Evolutionary conservation across 2,113 vertebrate genomes (phyloP).

Genomic region (Rhinoderma darwinii): DNA sequence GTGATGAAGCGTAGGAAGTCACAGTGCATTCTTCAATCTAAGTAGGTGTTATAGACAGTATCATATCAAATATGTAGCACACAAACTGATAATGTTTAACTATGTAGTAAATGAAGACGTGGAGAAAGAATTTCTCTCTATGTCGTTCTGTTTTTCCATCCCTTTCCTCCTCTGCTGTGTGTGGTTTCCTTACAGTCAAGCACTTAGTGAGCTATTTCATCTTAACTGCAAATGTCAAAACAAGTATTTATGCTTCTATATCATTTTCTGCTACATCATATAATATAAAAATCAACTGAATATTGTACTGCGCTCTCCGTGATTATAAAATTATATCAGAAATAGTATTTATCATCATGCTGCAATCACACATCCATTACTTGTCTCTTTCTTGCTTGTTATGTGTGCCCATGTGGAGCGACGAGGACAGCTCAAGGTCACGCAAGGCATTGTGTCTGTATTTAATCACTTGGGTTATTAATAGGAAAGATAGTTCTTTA

Average conservation of each 20-base stretch:
- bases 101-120: neutral
- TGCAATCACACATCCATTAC: constrained; percentile 46
- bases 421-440: constrained; percentile 47
- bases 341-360: constrained; percentile 33
- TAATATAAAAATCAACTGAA: constrained; percentile 30
- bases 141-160: neutral
- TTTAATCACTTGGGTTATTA: constrained; percentile 45
- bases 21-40: neutral
- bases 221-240: constrained; percentile 33
- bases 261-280: constrained; percentile 16
- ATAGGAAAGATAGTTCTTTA: constrained; percentile 46
- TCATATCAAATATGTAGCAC: neutral
- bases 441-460: constrained; percentile 30
- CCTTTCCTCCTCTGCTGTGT: neutral
- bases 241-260: constrained; percentile 17
- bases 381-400: constrained; percentile 22
- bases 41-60: neutral
- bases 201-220: constrained; percentile 26
- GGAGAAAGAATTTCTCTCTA: neutral
- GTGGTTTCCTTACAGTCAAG: neutral
- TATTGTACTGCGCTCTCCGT: constrained; percentile 13
- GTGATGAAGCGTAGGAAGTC: neutral
- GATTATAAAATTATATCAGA: constrained; percentile 49
- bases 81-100: neutral
- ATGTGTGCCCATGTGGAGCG: constrained; percentile 45